Base-by-base conservation (phyloP, 1,140 invertebrate genomes). In the Drosophila sucinea region DNA sequence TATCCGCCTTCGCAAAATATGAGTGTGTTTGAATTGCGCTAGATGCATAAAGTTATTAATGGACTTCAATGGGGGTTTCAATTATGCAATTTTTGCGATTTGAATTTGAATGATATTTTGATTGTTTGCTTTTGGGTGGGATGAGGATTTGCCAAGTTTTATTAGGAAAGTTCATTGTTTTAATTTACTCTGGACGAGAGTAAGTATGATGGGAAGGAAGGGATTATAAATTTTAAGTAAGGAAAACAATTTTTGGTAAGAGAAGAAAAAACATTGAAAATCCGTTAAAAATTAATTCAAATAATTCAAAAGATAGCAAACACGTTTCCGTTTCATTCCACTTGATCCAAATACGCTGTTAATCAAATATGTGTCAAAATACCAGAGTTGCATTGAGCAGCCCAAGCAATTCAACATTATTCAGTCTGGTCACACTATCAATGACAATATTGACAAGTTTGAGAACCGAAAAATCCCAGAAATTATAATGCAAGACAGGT, bases 41-140 rank as follows among this genome's bases (percentile, higher is more conserved):
- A 68, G 77, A 70, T 74, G 84, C 73, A 87, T 83, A 79, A 87
- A 87, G 83, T 87, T 87, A 87, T 89, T 87, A 87, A 87, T 87
- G 84, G 83, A 87, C 84, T 87, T 87, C 84, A 83, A 89, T 89
- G 77, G 84, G 54, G 72, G 70, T 87, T 87, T 87, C 83, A 87
- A 89, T 87, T 87, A 87, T 87, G 84, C 83, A 87, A 71, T 83
- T 83, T 83, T 73, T 89, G 84, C 83, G 84, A 87, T 87, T 87
- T 87, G 84, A 87, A 89, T 83, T 83, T 72, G 73, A 89, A 89
- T 87, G 79, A 89, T 87, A 86, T 89, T 86, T 89, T 80, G 84
- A 89, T 89, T 87, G 83, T 87, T 87, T 87, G 70, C 67, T 47
- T 74, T 17, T 61, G 40, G 47, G 51, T 11, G 33, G 63, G 47